phyloP scores from a whole-genome alignment of 2,797 vertebrate genomes.

The Cryptoprocta ferox region DNA sequence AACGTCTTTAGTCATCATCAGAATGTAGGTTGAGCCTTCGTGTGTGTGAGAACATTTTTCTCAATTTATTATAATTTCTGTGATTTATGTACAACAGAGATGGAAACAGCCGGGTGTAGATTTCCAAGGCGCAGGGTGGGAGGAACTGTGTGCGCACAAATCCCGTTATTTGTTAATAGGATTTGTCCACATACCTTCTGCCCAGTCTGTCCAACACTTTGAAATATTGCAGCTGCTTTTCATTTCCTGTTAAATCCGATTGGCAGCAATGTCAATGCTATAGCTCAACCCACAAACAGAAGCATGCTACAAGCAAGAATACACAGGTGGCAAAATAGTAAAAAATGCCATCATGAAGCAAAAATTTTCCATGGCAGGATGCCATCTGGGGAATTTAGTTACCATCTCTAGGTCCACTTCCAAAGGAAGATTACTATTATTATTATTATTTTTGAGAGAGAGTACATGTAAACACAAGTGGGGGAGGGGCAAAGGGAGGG shows the following conservation, averaged over 20 bases:
- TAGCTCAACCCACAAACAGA: constrained; percentile 4
- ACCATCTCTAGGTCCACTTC: background rate
- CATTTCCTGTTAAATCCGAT: constrained; percentile 68
- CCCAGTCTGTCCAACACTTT: constrained; percentile 72
- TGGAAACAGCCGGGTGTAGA: constrained; percentile 70
- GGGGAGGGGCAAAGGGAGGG: no score
- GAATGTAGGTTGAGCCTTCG: constrained; percentile 64
- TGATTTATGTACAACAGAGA: constrained; percentile 73
- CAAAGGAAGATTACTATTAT: background rate
- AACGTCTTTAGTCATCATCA: constrained; percentile 78
- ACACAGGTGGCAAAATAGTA: background rate
- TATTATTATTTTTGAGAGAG: no score
- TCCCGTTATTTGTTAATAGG: constrained; percentile 80
- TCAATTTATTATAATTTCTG: constrained; percentile 79
- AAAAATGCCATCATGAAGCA: background rate
- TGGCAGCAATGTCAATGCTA: constrained; percentile 28
- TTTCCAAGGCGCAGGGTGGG: constrained; percentile 77
- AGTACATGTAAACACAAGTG: no score
- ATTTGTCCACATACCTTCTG: constrained; percentile 79
- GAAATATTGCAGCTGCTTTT: constrained; percentile 64
- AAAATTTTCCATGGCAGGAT: background rate
- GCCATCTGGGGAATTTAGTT: background rate
- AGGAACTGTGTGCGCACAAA: constrained; percentile 72
- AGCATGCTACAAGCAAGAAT: background rate
- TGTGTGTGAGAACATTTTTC: constrained; percentile 60